phyloP scores from a whole-genome alignment of 2,113 vertebrate genomes.

The Trachemys scripta region DNA sequence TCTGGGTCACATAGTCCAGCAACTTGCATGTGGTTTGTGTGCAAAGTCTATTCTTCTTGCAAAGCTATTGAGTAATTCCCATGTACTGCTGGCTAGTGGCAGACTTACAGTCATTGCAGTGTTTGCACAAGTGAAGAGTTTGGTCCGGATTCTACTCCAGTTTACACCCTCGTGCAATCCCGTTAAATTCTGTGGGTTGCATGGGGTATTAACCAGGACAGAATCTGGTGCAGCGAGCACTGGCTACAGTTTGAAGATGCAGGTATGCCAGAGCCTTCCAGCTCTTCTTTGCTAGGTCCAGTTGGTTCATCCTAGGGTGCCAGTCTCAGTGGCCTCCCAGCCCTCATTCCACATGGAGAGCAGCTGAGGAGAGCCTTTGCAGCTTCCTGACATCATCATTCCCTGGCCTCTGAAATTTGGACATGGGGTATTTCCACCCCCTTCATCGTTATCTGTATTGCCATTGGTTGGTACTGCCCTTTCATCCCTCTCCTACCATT shows the following conservation, averaged over 20 bases:
- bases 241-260: background rate
- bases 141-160: accelerated
- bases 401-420: background rate
- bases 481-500: background rate
- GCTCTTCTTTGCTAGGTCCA: background rate
- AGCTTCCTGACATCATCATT: background rate
- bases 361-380: background rate
- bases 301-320: background rate
- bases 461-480: background rate
- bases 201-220: background rate
- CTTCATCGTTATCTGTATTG: background rate
- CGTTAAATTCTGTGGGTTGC: background rate
- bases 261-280: background rate
- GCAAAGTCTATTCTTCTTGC: background rate
- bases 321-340: background rate
- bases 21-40: background rate
- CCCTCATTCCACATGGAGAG: background rate
- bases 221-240: background rate
- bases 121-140: background rate
- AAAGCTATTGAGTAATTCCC: background rate
- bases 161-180: background rate
- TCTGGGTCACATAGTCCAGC: background rate
- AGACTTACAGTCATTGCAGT: background rate
- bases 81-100: background rate
- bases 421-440: background rate